Conservation (phyloP, 2,888 invertebrate species). For the Taphrorychus bicolor region DNA sequence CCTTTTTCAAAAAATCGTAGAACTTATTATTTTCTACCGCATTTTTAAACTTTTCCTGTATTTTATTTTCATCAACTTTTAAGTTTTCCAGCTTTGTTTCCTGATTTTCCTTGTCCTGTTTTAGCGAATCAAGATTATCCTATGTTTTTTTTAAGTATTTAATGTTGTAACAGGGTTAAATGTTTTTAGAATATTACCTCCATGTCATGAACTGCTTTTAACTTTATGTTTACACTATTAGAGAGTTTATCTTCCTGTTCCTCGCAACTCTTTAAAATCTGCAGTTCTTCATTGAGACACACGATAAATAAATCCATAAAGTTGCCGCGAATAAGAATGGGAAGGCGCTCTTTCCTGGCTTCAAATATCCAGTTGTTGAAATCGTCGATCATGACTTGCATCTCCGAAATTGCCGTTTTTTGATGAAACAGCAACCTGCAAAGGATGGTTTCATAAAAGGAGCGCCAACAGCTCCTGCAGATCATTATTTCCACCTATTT, state of each 20-base stretch:
- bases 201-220: conserved; percentile 61
- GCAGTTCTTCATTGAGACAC: conserved; percentile 76
- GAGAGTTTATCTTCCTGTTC: conserved; percentile 70
- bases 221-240: conserved; percentile 55
- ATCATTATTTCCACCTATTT: too few relatives aligned
- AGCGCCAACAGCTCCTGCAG: too few relatives aligned
- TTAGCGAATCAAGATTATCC: conserved; percentile 62
- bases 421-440: conserved; percentile 69
- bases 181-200: conserved; percentile 26
- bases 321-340: conserved; percentile 65
- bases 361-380: conserved; percentile 72
- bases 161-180: not conserved
- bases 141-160: conserved; percentile 44
- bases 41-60: conserved; percentile 65
- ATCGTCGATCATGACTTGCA: conserved; percentile 65
- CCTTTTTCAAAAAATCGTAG: conserved; percentile 77
- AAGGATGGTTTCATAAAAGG: too few relatives aligned
- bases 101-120: conserved; percentile 63
- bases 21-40: conserved; percentile 76
- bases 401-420: conserved; percentile 67
- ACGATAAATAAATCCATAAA: conserved; percentile 71
- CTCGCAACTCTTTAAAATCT: conserved; percentile 77
- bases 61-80: conserved; percentile 60
- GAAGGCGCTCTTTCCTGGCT: conserved; percentile 65
- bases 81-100: conserved; percentile 59